Percentiles rank a stretch among this genome's conserved stretches.
Conservation (phyloP, 2,888 invertebrate genomes). For the Hypercompe scribonia region DNA sequence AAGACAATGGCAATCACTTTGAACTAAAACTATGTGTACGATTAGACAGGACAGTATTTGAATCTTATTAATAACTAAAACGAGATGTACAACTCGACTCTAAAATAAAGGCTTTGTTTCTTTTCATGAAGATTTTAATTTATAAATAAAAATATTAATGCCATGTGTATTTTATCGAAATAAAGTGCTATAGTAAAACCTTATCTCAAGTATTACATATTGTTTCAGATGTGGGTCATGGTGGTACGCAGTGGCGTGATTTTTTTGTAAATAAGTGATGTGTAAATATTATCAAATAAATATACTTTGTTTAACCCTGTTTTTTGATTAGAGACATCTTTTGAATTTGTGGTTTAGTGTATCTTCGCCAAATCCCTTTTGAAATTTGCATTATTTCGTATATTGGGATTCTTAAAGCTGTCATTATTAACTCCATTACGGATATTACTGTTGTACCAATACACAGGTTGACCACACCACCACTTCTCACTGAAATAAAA, state of each 20-base stretch:
- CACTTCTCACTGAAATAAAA: conserved; percentile 70
- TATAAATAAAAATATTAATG: background rate
- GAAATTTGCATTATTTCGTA: conserved; percentile 52
- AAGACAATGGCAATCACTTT: too few species aligned
- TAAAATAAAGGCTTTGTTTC: background rate
- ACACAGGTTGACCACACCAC: conserved; percentile 76
- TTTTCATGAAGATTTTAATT: background rate
- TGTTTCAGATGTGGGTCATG: conserved; percentile 13
- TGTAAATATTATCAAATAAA: conserved; percentile 18
- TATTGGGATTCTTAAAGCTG: conserved; percentile 57
- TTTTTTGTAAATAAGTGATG: background rate
- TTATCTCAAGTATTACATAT: conserved; percentile 5
- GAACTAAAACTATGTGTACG: too few species aligned
- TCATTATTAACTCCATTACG: conserved; percentile 69
- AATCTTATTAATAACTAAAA: background rate
- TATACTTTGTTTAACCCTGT: conserved; percentile 34
- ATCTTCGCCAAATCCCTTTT: conserved; percentile 45
- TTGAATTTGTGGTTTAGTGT: conserved; percentile 39
- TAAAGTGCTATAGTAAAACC: background rate
- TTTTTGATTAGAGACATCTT: conserved; percentile 46
- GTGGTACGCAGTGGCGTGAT: background rate
- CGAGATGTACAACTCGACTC: too few species aligned
- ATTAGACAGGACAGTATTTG: too few species aligned
- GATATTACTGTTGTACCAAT: conserved; percentile 78
- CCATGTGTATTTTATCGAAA: background rate